These are phyloP conservation scores for Dallia pectoralis DNA, from an alignment of 2,797 vertebrate species.

Conservation along the genomic window DNA sequence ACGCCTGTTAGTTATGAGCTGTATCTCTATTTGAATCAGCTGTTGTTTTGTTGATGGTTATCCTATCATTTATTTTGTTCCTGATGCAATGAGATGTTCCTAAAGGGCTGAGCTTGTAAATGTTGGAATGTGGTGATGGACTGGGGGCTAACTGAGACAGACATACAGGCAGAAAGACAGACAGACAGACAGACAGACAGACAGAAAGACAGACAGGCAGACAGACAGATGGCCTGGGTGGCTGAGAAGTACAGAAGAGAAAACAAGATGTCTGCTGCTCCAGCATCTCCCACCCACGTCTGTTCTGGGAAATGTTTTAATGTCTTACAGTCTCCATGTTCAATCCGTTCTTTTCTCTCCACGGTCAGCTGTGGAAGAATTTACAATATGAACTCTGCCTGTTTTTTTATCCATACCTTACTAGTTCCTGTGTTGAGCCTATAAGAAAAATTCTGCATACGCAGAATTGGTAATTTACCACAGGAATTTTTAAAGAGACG, in stretches of 20 bases:
- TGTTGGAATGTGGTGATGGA: background rate
- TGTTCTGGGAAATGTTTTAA: background rate
- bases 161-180: constrained; percentile 2
- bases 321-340: background rate
- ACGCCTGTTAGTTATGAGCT: background rate
- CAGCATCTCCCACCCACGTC: background rate
- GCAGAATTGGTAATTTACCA: background rate
- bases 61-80: background rate
- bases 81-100: background rate
- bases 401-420: background rate
- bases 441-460: background rate
- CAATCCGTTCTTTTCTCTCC: background rate
- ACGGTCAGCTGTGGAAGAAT: background rate
- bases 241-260: background rate
- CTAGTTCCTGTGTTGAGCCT: background rate
- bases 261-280: background rate
- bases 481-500: background rate
- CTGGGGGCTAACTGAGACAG: background rate
- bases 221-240: too few species aligned
- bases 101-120: background rate
- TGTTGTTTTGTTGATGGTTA: background rate
- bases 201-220: too few species aligned
- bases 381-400: background rate
- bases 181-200: background rate
- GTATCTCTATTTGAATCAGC: background rate